phyloP scores from a whole-genome alignment of 2,888 invertebrate genomes.

The Andrena trimmerana region DNA sequence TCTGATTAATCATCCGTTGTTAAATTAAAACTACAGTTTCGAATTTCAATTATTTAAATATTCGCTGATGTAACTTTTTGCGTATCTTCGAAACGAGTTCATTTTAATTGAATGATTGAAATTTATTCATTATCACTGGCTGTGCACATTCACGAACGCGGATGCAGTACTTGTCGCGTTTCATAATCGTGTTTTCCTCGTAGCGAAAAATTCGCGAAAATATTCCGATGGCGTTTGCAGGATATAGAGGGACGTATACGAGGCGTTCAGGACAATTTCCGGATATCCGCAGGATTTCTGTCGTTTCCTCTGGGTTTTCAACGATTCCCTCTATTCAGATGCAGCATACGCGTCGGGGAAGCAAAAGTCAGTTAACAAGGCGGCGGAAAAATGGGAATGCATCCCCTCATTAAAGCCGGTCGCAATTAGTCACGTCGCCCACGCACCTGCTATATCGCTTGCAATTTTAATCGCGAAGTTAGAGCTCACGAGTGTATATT shows the following conservation, averaged over 20 bases:
- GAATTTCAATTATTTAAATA: no score
- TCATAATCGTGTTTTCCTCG: constrained; percentile 44
- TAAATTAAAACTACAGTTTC: no score
- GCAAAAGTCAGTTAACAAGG: constrained; percentile 67
- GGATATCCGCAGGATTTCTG: constrained; percentile 66
- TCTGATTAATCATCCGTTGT: no score
- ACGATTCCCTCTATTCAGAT: constrained; percentile 22
- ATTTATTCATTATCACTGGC: no score
- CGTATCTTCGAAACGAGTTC: no score
- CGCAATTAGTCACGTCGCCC: constrained; percentile 50
- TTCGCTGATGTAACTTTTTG: no score
- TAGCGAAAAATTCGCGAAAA: constrained; percentile 47
- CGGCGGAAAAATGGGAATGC: constrained; percentile 53
- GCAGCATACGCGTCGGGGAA: constrained; percentile 60
- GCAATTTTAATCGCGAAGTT: constrained; percentile 11
- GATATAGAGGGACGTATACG: constrained; percentile 50
- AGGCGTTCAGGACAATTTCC: constrained; percentile 60
- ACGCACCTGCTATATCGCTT: not conserved
- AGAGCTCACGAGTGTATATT: constrained; percentile 5
- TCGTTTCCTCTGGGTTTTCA: constrained; percentile 52
- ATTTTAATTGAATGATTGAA: no score
- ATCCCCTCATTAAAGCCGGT: constrained; percentile 55
- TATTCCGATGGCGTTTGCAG: constrained; percentile 63
- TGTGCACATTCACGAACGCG: no score
- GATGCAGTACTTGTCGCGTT: constrained; percentile 9